Base-by-base conservation (phyloP, 2,888 invertebrate species). In the Erebia palarica region DNA sequence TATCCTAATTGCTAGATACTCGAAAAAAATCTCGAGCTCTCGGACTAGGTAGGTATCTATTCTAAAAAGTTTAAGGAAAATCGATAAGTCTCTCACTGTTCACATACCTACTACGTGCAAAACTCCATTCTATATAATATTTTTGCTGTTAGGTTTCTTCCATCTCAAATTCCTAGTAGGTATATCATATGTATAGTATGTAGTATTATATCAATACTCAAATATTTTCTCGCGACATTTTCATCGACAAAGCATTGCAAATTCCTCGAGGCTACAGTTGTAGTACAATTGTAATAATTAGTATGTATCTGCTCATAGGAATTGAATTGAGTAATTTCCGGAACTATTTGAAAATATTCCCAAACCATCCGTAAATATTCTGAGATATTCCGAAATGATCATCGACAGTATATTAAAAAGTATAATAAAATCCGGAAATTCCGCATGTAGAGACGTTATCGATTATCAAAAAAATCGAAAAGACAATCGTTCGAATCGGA, bases 401-500 rank as follows among this genome's bases (percentile, higher is more conserved):
- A 7, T 47, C 47, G 13, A 47, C 1, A 47, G 4, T 13, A 47
- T 11, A 47, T 11, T 18, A 18, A 53, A 18, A 53, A 7, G 36
- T 36, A 36, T 7, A 36, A 10, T 55, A 10, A 55, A 9, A 16
- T 16, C 10, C 16, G 10, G 44, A 21, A 63, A 63, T 63, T 49
- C 21, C 47, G 47, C 63, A 63, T 21, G 0, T 8, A 47, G 7
- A 16, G 9, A 18, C 21, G 14, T 47, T 21, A 63, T 60, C 65
- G 16, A 63, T 59, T 70, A 65, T 61, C 21, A 66, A 69, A n/a
- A 71, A 70, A 74, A 75, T 67, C 65, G 61, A 67, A 80, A 36
- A 83, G 80, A 80, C 81, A 78, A 73, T 79, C 80, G 79, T 79
- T 79, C 78, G 76, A 77, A 65, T 77, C 82, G 82, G 78, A 80